phyloP scores from a whole-genome alignment of 2,888 invertebrate species.

The Dynastes grantii region DNA sequence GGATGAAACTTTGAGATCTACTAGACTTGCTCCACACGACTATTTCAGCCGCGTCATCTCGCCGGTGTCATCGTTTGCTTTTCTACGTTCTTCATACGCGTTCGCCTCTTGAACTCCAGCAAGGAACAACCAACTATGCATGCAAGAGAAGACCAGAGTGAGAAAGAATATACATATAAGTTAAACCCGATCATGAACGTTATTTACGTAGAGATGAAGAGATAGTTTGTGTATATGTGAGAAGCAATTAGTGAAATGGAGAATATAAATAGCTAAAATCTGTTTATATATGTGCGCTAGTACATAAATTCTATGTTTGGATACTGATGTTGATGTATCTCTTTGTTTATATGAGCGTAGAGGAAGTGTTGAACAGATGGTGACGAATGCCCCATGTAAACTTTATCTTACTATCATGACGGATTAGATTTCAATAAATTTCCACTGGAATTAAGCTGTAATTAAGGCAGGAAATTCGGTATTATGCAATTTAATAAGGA shows the following conservation, averaged over 20 bases:
- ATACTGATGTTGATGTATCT: slow-evolving; percentile 5
- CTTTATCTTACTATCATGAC: not conserved
- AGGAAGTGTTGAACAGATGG: slow-evolving; percentile 19
- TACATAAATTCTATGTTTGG: not conserved
- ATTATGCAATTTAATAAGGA: too few species aligned
- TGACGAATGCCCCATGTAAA: not conserved
- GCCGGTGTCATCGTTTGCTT: slow-evolving; percentile 28
- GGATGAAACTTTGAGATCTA: not conserved
- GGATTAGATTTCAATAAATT: too few species aligned
- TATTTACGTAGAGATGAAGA: slow-evolving; percentile 14
- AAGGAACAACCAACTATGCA: not conserved
- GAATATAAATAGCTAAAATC: slow-evolving; percentile 25
- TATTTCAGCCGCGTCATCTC: slow-evolving; percentile 31
- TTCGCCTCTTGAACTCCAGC: not conserved
- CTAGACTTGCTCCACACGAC: not conserved
- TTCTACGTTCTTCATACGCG: not conserved
- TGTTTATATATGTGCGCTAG: not conserved
- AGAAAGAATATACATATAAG: not conserved
- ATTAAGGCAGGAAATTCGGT: too few species aligned
- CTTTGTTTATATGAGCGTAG: not conserved
- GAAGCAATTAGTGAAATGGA: slow-evolving; percentile 32
- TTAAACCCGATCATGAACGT: not conserved
- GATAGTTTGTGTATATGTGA: not conserved
- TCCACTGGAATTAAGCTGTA: not conserved
- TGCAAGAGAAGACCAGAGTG: not conserved